phyloP scores from a whole-genome alignment of 2,113 vertebrate species.

The Benitochromis conjunctus region DNA sequence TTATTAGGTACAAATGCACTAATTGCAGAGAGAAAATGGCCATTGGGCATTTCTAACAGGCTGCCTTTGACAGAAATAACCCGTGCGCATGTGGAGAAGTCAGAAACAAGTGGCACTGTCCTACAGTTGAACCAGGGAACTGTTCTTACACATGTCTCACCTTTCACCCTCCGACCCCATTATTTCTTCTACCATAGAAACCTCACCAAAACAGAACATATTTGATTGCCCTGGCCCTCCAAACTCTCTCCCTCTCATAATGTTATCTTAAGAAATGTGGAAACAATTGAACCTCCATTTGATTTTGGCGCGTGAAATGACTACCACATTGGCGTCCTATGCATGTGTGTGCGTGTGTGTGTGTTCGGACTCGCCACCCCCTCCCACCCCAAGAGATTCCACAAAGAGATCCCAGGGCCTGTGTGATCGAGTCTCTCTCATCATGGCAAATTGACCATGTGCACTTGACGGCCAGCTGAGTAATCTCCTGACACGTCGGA shows the following conservation, averaged over 20 bases:
- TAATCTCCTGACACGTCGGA: conserved; percentile 67
- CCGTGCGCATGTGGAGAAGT: conserved; percentile 41
- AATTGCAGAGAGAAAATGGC: conserved; percentile 59
- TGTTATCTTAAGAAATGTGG: conserved; percentile 79
- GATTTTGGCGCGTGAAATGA: conserved; percentile 72
- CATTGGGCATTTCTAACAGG: conserved; percentile 41
- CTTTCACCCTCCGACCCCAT: conserved; percentile 73
- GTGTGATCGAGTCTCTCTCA: conserved; percentile 64
- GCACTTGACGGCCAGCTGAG: conserved; percentile 69
- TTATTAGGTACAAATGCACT: conserved; percentile 65
- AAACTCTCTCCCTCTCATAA: conserved; percentile 67
- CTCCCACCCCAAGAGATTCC: conserved; percentile 44
- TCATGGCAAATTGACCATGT: conserved; percentile 74
- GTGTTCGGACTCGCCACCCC: neutral
- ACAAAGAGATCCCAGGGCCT: conserved; percentile 60
- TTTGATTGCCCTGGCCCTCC: conserved; percentile 61
- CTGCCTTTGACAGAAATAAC: conserved; percentile 55
- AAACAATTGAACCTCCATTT: conserved; percentile 74
- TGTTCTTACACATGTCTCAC: conserved; percentile 63
- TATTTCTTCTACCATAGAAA: conserved; percentile 66
- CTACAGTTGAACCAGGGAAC: conserved; percentile 54
- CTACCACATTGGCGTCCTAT: conserved; percentile 71
- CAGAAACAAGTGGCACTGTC: conserved; percentile 67
- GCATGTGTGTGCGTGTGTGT: conserved; percentile 20
- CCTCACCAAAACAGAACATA: conserved; percentile 57